These are phyloP conservation scores for Alectoris magna DNA, from an alignment of 2,797 vertebrate species.

Conservation along the genomic window DNA sequence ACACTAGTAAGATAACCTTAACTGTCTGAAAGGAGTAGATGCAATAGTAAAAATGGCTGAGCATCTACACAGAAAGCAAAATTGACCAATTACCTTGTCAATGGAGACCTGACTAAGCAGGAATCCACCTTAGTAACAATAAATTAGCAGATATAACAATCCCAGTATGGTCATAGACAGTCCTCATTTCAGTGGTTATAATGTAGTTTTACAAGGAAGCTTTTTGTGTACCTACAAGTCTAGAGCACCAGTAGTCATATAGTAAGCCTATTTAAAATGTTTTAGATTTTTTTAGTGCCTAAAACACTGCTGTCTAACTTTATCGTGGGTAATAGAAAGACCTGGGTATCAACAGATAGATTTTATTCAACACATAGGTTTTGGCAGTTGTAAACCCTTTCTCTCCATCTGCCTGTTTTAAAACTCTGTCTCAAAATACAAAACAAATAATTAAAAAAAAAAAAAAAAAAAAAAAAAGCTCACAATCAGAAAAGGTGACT, in stretches of 20 bases:
- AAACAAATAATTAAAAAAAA: neutral
- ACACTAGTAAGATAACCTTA: no score
- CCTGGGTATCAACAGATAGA: neutral
- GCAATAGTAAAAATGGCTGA: no score
- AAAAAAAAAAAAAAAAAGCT: neutral
- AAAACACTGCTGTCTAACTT: neutral
- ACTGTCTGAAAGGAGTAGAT: no score
- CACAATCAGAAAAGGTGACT: neutral
- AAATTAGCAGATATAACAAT: neutral
- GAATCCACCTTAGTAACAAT: neutral
- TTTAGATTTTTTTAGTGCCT: neutral
- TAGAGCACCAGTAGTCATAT: neutral
- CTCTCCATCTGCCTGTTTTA: neutral
- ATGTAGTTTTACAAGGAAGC: neutral
- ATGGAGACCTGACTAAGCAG: neutral
- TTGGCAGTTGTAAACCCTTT: neutral
- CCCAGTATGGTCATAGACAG: neutral
- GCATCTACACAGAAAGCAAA: no score
- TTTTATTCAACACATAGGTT: neutral
- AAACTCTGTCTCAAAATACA: neutral
- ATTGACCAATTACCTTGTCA: neutral
- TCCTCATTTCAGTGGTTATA: neutral
- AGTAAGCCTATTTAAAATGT: neutral
- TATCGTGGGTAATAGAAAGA: neutral
- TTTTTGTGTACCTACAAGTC: neutral